Evolutionary conservation across 1,140 invertebrate genomes (phyloP).

Genomic region (Lordiphosa collinella): DNA sequence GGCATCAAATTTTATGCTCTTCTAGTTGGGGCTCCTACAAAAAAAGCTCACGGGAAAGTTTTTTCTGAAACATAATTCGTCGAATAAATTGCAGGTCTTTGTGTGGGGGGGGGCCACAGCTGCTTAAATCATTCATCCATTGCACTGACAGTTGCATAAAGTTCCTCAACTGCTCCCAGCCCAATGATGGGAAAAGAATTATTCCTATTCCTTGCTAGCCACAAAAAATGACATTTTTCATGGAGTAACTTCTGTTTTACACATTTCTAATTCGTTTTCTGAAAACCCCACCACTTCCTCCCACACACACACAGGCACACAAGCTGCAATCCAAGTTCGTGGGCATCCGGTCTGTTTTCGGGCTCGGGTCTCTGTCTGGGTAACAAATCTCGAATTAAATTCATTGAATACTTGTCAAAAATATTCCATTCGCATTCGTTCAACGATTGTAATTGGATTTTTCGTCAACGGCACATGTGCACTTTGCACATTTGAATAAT

Average conservation of each 20-base stretch:
- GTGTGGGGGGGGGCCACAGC: constrained; percentile 26
- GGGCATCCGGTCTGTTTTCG: constrained; percentile 18
- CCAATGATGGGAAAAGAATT: constrained; percentile 53
- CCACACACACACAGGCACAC: not conserved
- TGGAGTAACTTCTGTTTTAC: constrained; percentile 72
- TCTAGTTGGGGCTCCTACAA: no score
- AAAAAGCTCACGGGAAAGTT: no score
- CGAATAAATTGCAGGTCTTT: constrained; percentile 39
- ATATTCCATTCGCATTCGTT: constrained; percentile 41
- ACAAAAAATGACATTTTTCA: constrained; percentile 51
- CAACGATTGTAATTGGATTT: constrained; percentile 59
- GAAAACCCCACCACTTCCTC: not conserved
- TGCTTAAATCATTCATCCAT: constrained; percentile 57
- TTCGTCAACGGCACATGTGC: constrained; percentile 56
- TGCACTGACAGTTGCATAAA: constrained; percentile 60
- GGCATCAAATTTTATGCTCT: constrained; percentile 40
- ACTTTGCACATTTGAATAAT: constrained; percentile 61
- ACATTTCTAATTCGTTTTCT: constrained; percentile 73
- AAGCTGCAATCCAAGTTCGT: constrained; percentile 10
- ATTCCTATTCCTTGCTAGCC: constrained; percentile 38
- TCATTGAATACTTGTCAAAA: constrained; percentile 77
- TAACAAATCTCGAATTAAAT: constrained; percentile 71
- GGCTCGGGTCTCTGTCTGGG: constrained; percentile 10
- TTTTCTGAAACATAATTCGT: constrained; percentile 65
- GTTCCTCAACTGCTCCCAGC: constrained; percentile 32